Evolutionary conservation across 64 coral and sea anemone genomes (phyloP), one percentile per base, ranked within the genome.

Genomic region (Montipora capricornis): DNA sequence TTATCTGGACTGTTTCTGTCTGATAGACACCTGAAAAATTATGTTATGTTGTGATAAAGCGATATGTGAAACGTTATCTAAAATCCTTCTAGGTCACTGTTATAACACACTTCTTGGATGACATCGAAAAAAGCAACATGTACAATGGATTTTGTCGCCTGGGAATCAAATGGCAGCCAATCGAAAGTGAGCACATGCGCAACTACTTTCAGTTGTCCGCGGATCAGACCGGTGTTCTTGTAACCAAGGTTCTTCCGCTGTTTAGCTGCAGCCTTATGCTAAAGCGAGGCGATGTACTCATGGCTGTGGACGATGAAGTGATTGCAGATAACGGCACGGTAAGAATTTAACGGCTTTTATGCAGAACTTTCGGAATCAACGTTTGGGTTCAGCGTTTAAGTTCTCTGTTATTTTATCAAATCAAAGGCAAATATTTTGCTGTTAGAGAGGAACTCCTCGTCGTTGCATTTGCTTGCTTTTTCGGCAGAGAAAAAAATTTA

Each of bases 151-250:
- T 98, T 80, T 98, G 96, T 64, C 88, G 93, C 16, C 93, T 98
- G 17, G 96, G 96, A 12, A 95, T 98, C 88, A 98, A 98, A 82
- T 98, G 96, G 96, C 96, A 98, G 86, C 93, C 96, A 44, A 98
- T 98, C 68, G 96, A 98, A 49, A 98, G 96, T n/a, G 96, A 98
- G 44, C 96, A 98, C 79, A 98, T 98, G 96, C 49, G 96, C 8
- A 89, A 74, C 4, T 98, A 98, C 76, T 98, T 98, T 47, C 91
- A 98, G 89, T 69, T 98, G 52, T 78, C 93, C 1, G n/a, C 5
- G 20, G 77, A 95, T 17, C 93, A 98, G 84, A 98, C 96, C 1
- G 96, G 96, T 5, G 93, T 98, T 9, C 77, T 98, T 7, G 79
- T 98, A 3, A 95, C 96, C 26, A 98, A 98, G 20, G 93, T 98